Percentiles rank a stretch among this genome's conserved stretches.
Evolutionary conservation across 2,888 invertebrate species (phyloP).

Genomic region (Alsophila aescularia): DNA sequence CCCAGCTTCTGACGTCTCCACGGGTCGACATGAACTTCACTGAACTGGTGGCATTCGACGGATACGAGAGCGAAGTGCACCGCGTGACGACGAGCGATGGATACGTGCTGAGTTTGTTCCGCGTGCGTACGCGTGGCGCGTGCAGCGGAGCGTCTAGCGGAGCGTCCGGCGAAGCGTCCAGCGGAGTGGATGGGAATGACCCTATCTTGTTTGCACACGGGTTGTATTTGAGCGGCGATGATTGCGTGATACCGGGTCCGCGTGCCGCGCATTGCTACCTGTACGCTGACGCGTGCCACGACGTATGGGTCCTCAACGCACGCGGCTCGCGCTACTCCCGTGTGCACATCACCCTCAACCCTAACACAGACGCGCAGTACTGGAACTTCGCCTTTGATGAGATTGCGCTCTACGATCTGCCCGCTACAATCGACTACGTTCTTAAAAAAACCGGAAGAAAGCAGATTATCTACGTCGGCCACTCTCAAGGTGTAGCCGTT

Average conservation of each 20-base stretch:
- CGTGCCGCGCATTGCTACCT: constrained; percentile 45
- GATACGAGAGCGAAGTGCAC: constrained; percentile 42
- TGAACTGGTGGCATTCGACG: constrained; percentile 42
- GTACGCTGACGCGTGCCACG: constrained; percentile 41
- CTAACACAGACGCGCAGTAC: constrained; percentile 36
- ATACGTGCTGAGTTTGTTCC: constrained; percentile 31
- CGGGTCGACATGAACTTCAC: constrained; percentile 29
- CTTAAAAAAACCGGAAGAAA: constrained; percentile 38
- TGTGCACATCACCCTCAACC: constrained; percentile 28
- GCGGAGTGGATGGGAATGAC: constrained; percentile 6
- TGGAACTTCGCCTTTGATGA: constrained; percentile 51
- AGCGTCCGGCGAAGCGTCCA: constrained; percentile 24
- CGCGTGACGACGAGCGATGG: constrained; percentile 47
- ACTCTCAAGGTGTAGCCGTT: constrained; percentile 47
- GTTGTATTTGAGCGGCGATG: constrained; percentile 42
- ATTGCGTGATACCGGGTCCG: constrained; percentile 47
- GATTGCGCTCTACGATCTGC: constrained; percentile 46
- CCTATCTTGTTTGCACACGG: constrained; percentile 44
- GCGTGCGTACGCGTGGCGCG: constrained; percentile 2
- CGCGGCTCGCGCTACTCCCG: constrained; percentile 39
- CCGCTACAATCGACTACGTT: constrained; percentile 49
- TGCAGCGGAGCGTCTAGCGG: constrained; percentile 32
- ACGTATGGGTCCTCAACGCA: constrained; percentile 42
- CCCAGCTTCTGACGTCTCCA: neutral
- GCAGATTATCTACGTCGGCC: constrained; percentile 43